Evolutionary conservation across 2,113 vertebrate genomes (phyloP), one percentile per base, ranked within the genome.

Genomic region (Corydoras sp.): DNA sequence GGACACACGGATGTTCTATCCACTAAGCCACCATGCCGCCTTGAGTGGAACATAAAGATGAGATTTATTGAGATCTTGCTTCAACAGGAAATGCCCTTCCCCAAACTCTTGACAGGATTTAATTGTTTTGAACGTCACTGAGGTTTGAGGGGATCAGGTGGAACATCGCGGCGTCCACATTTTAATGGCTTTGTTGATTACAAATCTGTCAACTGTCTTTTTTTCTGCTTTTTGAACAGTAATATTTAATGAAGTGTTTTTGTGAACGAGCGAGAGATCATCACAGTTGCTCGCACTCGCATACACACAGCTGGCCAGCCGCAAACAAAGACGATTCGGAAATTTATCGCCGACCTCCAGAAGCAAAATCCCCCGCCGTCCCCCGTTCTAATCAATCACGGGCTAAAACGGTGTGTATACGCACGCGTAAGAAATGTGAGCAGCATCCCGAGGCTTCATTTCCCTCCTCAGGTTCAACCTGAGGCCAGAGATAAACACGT

Each of bases 401-500:
- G 50, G 12, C 1, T 43, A 43, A 68, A 55, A 35, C 51, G 30
- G 30, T 48, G 32, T 18, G 50, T 50, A 43, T 67, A 18, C 67
- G 65, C 55, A 73, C 13, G 58, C 35, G 72, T 62, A 68, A 74
- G 68, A 51, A 64, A 74, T 62, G 64, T 62, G 72, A 24, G 18
- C 18, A 24, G 50, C 58, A 59, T 73, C 72, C 64, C 15, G 11
- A 50, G 58, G 58, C 58, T 35, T 74, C 30, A 48, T 73, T 73
- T 73, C 32, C 53, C 31, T 61, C 15, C 49, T 13, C 14, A 12
- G 49, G 72, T 76, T 72, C 63, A 76, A 67, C 63, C 68, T 72
- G 53, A 72, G 69, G 75, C 59, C 69, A 68, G 49, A 62, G 68
- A 63, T 74, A 68, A 74, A 74, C 72, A 72, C 63, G 62, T 31